Evolutionary conservation across 1,140 invertebrate species (phyloP).

Genomic region (Drosophila dunni): DNA sequence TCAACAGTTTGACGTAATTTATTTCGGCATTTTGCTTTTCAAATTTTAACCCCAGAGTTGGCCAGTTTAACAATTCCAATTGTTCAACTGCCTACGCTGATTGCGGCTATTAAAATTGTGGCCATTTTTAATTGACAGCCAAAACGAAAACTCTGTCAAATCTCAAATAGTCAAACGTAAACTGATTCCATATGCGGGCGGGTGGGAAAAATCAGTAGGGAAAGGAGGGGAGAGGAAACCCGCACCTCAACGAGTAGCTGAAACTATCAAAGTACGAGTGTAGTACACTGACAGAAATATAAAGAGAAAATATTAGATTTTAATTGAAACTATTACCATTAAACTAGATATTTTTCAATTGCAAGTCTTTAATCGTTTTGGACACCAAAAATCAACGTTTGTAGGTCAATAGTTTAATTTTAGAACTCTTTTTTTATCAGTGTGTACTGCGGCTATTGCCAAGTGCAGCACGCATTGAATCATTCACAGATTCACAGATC

Average conservation of each 20-base stretch:
- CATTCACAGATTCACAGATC: constrained; percentile 36
- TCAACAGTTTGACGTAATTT: constrained; percentile 12
- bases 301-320: too few species aligned
- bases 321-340: too few species aligned
- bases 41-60: neutral
- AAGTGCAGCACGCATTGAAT: constrained; percentile 70
- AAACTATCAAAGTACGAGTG: constrained; percentile 4
- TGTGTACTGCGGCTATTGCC: constrained; percentile 52
- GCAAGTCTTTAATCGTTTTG: too few species aligned
- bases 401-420: too few species aligned
- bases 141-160: constrained; percentile 46
- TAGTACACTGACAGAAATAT: constrained; percentile 12
- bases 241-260: constrained; percentile 35
- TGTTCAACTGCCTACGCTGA: constrained; percentile 17
- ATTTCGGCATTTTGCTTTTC: constrained; percentile 14
- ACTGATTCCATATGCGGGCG: constrained; percentile 77
- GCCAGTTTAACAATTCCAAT: neutral
- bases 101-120: constrained; percentile 52
- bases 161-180: constrained; percentile 46
- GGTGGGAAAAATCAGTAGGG: neutral
- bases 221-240: constrained; percentile 1
- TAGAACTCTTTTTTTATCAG: too few species aligned
- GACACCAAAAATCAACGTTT: too few species aligned
- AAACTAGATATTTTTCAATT: too few species aligned
- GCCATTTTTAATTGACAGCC: constrained; percentile 73